Evolutionary conservation across 2,113 vertebrate genomes (phyloP).

Genomic region (Oryzias celebensis): DNA sequence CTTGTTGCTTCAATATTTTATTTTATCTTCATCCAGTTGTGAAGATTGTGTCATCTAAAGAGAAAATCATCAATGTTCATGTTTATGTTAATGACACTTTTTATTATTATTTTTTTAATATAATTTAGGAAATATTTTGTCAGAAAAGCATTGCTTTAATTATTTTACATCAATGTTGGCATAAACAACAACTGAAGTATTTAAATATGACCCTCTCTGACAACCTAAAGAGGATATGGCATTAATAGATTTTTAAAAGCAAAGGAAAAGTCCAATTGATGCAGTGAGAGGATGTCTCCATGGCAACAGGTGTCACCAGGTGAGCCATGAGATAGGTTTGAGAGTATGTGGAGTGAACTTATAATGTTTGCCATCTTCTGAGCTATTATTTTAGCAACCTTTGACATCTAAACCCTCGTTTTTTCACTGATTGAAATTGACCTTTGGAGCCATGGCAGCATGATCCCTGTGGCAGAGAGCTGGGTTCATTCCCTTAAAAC

Average conservation of each 20-base stretch:
- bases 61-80: too few species aligned
- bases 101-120: too few species aligned
- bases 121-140: too few species aligned
- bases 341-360: constrained; percentile 2
- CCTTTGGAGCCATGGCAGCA: constrained; percentile 9
- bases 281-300: constrained; percentile 8
- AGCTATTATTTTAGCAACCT: not conserved
- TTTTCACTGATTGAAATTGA: constrained; percentile 2
- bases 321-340: not conserved
- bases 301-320: constrained; percentile 14
- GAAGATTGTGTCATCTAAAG: too few species aligned
- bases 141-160: too few species aligned
- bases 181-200: too few species aligned
- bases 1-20: too few species aligned
- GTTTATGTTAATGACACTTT: too few species aligned
- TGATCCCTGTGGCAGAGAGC: not conserved
- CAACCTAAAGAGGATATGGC: too few species aligned
- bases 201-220: too few species aligned
- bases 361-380: not conserved
- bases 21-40: too few species aligned
- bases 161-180: too few species aligned
- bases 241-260: not conserved
- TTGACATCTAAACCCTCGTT: not conserved
- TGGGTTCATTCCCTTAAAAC: constrained; percentile 10
- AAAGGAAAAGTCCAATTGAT: constrained; percentile 7